Percentiles rank a stretch among this genome's conserved stretches.
phyloP scores from a whole-genome alignment of 2,113 vertebrate genomes.

The Notothenia rossii region DNA sequence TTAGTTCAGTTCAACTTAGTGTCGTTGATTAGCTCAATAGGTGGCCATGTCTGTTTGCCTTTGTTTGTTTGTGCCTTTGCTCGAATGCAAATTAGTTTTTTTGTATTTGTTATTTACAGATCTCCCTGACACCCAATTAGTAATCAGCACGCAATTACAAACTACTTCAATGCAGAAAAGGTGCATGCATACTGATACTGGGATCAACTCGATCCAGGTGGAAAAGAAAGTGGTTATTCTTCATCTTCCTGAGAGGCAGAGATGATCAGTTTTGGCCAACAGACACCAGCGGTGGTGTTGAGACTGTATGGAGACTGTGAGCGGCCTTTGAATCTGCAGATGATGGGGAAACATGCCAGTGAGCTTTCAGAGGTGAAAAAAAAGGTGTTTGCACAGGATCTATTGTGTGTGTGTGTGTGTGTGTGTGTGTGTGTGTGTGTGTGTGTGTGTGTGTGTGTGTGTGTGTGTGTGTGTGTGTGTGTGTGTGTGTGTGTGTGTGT shows the following conservation, averaged over 20 bases:
- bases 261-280: constrained; percentile 15
- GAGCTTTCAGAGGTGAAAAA: constrained; percentile 27
- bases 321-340: constrained; percentile 60
- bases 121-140: not conserved
- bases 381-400: constrained; percentile 23
- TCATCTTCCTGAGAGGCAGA: constrained; percentile 13
- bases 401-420: too few relatives aligned
- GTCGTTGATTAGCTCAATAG: constrained; percentile 33
- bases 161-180: not conserved
- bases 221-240: constrained; percentile 9
- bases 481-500: too few relatives aligned
- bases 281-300: constrained; percentile 20
- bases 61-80: constrained; percentile 22
- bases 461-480: constrained; percentile 8
- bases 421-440: too few relatives aligned
- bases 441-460: too few relatives aligned
- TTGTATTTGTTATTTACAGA: not conserved
- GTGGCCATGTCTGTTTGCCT: not conserved
- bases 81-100: not conserved
- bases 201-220: not conserved
- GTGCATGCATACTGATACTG: not conserved
- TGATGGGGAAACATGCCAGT: constrained; percentile 36
- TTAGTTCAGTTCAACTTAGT: constrained; percentile 15
- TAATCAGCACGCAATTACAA: constrained; percentile 12
- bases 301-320: constrained; percentile 24